Conservation (phyloP, 2,113 vertebrate species). For the Ammodytes marinus region DNA sequence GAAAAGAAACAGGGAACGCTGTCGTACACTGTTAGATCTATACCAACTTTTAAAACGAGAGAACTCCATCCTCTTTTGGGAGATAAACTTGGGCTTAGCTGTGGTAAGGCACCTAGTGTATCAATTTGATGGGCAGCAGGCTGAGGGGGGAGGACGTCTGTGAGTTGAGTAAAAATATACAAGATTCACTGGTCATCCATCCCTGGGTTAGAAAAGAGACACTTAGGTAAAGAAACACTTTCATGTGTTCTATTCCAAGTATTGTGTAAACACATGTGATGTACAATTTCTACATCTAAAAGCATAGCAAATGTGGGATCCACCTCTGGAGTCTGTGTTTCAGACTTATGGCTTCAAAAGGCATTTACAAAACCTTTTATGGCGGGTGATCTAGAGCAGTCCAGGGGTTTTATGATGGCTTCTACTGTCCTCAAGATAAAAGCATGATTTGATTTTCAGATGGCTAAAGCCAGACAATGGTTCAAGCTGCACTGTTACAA, state of each 20-base stretch:
- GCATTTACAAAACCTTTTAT: conserved; percentile 34
- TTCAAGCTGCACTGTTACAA: neutral
- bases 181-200: conserved; percentile 42
- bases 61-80: neutral
- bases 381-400: conserved; percentile 16
- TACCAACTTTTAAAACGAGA: neutral
- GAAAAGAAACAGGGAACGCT: neutral
- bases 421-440: conserved; percentile 8
- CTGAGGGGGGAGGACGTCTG: conserved; percentile 11
- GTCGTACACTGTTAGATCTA: too few relatives aligned
- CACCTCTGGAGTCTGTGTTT: conserved; percentile 26
- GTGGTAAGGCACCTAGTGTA: conserved; percentile 74
- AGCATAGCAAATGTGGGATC: conserved; percentile 38
- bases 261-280: conserved; percentile 67
- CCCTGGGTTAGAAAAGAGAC: conserved; percentile 62
- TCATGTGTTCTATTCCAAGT: conserved; percentile 11
- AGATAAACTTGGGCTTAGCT: conserved; percentile 51
- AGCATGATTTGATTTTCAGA: neutral
- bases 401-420: neutral
- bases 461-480: conserved; percentile 25
- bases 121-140: conserved; percentile 25
- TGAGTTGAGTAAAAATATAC: neutral
- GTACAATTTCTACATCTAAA: conserved; percentile 18
- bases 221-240: conserved; percentile 52
- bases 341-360: conserved; percentile 74